Evolutionary conservation across 2,888 invertebrate genomes (phyloP), one percentile per base, ranked within the genome.

Genomic region (Athetis lepigone): DNA sequence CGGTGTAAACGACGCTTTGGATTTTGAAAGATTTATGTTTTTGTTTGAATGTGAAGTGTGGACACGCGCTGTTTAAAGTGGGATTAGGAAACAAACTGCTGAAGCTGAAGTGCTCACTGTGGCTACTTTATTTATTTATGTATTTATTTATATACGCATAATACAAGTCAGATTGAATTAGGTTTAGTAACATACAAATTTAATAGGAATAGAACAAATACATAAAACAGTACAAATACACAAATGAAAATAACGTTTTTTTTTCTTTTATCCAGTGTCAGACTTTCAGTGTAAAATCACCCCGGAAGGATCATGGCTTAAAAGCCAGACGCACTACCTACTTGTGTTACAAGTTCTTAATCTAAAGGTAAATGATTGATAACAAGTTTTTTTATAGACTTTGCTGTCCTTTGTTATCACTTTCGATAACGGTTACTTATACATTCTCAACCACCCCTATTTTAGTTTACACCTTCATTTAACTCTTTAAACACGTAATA

Each of bases 401-500:
- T 18, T 7, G 13, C 4, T 36, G 18, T 36, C 36, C 8, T 25
- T 50, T 37, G n/a, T 27, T 21, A 52, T 39, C 11, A n/a, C 16
- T 33, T 57, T 21, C n/a, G 36, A 55, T 40, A 52, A 61, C 47
- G 25, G 43, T 54, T 29, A 60, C 25, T n/a, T n/a, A n/a, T n/a
- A n/a, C n/a, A 37, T 21, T 55, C 40, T 23, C 19, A 43, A 8
- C 21, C 27, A 75, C 37, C 70, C 71, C 55, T 56, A 36, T 75
- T 11, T 1, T 21, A 19, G 13, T 36, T 56, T 59, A 59, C 61
- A 79, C 68, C 54, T 74, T 64, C 68, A 74, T 68, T 79, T 66
- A 76, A 74, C 66, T 63, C 36, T 69, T 70, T 67, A 56, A 51
- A 68, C 36, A 68, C 69, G 59, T 55, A 75, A 54, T 57, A 75